Evolutionary conservation across 2,797 vertebrate species (phyloP).

Genomic region (Sebastes cheni): DNA sequence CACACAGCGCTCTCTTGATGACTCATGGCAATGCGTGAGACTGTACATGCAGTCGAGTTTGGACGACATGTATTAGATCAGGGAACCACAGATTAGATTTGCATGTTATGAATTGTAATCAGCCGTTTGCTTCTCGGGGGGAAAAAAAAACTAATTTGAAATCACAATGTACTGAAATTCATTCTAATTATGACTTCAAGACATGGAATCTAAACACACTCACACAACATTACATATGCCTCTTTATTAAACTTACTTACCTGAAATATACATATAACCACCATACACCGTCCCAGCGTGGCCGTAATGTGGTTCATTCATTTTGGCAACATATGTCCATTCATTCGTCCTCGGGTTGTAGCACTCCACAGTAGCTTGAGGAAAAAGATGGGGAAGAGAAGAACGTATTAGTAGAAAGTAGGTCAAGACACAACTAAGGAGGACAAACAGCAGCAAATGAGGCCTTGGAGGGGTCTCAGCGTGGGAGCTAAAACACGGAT

Average conservation of each 20-base stretch:
- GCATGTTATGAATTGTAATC: neutral
- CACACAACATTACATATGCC: neutral
- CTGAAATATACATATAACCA: conserved; percentile 99
- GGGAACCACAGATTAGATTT: neutral
- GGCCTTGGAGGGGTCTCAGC: conserved; percentile 76
- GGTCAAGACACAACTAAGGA: conserved; percentile 76
- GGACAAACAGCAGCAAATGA: conserved; percentile 79
- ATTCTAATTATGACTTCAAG: conserved; percentile 4
- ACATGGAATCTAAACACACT: neutral
- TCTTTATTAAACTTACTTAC: conserved; percentile 70
- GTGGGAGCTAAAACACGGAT: conserved; percentile 72
- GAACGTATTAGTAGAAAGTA: conserved; percentile 73
- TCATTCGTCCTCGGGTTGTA: conserved; percentile 98
- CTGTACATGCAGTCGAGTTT: neutral
- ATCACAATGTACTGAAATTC: neutral
- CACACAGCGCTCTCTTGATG: neutral
- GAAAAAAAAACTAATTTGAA: neutral
- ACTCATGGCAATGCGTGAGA: neutral
- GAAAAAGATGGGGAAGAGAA: conserved; percentile 26
- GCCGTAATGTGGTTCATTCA: conserved; percentile 98
- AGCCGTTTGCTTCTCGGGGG: neutral
- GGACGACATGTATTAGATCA: neutral
- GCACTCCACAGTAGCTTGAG: conserved; percentile 96
- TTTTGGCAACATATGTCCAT: conserved; percentile 98
- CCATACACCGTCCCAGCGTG: conserved; percentile 98